phyloP scores from a whole-genome alignment of 2,797 vertebrate species.

The Lates japonicus region DNA sequence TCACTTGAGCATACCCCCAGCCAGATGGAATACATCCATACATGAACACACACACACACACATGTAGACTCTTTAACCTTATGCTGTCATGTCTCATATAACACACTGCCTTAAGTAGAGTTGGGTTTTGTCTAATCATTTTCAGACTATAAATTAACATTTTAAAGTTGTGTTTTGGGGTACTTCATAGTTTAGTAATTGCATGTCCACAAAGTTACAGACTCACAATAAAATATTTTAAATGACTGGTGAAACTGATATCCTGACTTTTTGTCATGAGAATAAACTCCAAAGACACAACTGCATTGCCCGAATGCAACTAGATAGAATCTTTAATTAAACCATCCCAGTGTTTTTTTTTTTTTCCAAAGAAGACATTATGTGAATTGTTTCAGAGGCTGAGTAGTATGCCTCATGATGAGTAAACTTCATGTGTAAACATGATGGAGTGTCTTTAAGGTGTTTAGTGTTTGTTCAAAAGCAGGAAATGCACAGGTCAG shows the following conservation, averaged over 20 bases:
- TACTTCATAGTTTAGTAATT: neutral
- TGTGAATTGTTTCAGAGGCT: neutral
- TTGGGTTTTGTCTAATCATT: conserved; percentile 7
- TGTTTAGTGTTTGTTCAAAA: neutral
- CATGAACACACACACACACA: conserved; percentile 19
- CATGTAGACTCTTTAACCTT: neutral
- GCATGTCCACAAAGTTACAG: neutral
- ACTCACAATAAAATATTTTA: neutral
- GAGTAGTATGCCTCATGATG: neutral
- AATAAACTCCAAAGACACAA: neutral
- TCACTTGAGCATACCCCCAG: conserved; percentile 37
- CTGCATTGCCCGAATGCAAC: neutral
- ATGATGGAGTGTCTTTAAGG: neutral
- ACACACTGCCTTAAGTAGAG: conserved; percentile 2
- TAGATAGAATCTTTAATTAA: neutral
- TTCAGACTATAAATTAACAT: neutral
- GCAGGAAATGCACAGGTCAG: neutral
- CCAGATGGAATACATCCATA: conserved; percentile 51
- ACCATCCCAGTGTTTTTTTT: neutral
- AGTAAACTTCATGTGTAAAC: neutral
- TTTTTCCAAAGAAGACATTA: neutral
- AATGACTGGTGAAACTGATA: neutral
- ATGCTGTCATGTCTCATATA: conserved; percentile 17
- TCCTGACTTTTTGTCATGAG: neutral
- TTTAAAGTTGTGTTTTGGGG: neutral